Base-by-base conservation (phyloP, 92 coral and sea anemone species). In the Epizoanthus ramosus region DNA sequence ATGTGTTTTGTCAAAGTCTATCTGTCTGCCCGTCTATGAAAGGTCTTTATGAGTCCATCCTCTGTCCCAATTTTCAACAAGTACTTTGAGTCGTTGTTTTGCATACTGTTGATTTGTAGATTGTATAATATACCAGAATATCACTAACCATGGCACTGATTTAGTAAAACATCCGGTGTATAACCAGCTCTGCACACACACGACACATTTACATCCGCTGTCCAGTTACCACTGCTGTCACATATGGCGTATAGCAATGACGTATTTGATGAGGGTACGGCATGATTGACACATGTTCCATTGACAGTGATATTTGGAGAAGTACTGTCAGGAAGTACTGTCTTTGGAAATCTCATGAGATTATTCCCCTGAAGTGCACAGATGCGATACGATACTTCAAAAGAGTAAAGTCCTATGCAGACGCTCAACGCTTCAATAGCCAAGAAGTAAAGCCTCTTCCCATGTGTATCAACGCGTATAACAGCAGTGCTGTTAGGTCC, bases 141-240 rank as follows among this genome's bases (percentile, higher is more conserved):
- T 50, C 22, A 73, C 80, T 24, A 1, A 74, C 80, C 80, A 8
- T 57, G 65, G 17, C 80, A 74, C 15, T 4, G 31, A 28, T 74
- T 74, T 13, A 54, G 18, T 24, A n/a, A 25, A 54, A 22, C 3
- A 56, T 74, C 56, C 47, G 8, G 65, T 17, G 57, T 66, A 35
- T 74, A 74, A 15, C 80, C 80, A n/a, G 66, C 80, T 12, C 2
- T 57, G 19, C 80, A 74, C 2, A 28, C 52, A 57, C 80, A 74
- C 12, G 66, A 25, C 21, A 74, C 80, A 57, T 54, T 57, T 10
- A 6, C 24, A 53, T 50, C 67, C 12, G 80, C 67, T 31, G 53
- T 56, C 80, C 80, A 74, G 53, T 57, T 57, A 74, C 80, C 80
- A 74, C 21, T 56, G 53, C 80, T 57, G 66, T 33, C 80, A 25